Evolutionary conservation across 1,140 invertebrate genomes (phyloP).

Genomic region (Hyles vespertilio): DNA sequence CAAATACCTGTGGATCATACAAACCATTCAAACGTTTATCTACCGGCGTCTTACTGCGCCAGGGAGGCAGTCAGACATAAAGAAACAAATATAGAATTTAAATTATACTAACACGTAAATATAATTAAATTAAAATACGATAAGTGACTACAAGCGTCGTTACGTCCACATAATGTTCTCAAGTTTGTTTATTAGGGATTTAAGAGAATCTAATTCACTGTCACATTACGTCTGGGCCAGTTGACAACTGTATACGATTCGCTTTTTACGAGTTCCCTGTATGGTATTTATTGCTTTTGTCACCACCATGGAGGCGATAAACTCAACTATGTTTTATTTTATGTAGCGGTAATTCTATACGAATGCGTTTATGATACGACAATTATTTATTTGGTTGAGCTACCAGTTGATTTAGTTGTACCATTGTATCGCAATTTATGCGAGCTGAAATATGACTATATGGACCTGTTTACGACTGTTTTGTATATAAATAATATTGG

Average conservation of each 20-base stretch:
- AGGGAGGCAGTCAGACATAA: too few relatives aligned
- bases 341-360: conserved; percentile 15
- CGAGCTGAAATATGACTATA: too few relatives aligned
- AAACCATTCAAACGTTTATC: too few relatives aligned
- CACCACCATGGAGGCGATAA: conserved; percentile 40
- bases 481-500: too few relatives aligned
- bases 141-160: too few relatives aligned
- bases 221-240: conserved; percentile 37
- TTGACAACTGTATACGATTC: conserved; percentile 52
- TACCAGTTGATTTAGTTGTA: too few relatives aligned
- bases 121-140: too few relatives aligned
- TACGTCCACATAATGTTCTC: neutral
- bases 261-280: conserved; percentile 53
- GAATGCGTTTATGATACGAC: conserved; percentile 19
- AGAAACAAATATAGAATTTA: neutral
- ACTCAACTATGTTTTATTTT: conserved; percentile 42
- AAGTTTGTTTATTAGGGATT: conserved; percentile 51
- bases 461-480: too few relatives aligned
- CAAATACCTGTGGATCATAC: too few relatives aligned
- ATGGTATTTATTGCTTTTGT: conserved; percentile 57
- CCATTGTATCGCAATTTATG: too few relatives aligned
- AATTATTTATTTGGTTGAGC: conserved; percentile 16
- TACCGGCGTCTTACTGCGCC: too few relatives aligned
- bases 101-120: neutral
- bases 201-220: conserved; percentile 52